Percentiles rank a stretch among this genome's conserved stretches.
phyloP scores from a whole-genome alignment of 37 sponge, comb jelly and placozoan genomes.

The Halichondria panicea region DNA sequence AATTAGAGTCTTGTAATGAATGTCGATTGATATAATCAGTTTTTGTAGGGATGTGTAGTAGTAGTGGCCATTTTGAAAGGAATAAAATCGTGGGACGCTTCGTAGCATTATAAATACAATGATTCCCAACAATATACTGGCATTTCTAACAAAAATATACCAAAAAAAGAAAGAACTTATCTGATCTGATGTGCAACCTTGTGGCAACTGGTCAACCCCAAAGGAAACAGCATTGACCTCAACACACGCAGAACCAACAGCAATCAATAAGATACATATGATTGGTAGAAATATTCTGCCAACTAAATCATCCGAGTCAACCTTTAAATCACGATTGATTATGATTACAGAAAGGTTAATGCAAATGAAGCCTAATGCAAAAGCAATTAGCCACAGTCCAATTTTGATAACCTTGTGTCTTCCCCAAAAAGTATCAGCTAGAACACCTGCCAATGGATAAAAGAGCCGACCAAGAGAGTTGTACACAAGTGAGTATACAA shows the following conservation, averaged over 20 bases:
- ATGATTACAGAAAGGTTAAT: neutral
- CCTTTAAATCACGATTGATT: neutral
- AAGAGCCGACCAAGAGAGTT: slow-evolving; percentile 27
- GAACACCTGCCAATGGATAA: slow-evolving; percentile 42
- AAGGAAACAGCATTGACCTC: slow-evolving; percentile 42
- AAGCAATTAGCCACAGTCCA: slow-evolving; percentile 48
- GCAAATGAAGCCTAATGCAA: slow-evolving; percentile 5
- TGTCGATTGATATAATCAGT: neutral
- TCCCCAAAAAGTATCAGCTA: slow-evolving; percentile 48
- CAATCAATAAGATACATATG: slow-evolving; percentile 1
- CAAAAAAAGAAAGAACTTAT: slow-evolving; percentile 50
- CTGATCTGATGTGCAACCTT: slow-evolving; percentile 40
- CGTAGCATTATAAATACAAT: neutral
- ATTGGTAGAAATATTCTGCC: neutral
- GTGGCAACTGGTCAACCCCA: slow-evolving; percentile 42
- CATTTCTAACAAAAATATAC: slow-evolving; percentile 22
- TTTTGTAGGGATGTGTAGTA: neutral
- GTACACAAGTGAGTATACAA: neutral
- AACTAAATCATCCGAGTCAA: neutral
- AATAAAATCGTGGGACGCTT: neutral
- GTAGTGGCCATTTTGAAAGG: neutral
- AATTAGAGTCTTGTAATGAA: neutral
- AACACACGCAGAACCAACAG: slow-evolving; percentile 28
- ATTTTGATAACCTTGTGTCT: slow-evolving; percentile 40
- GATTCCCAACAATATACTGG: neutral